Conservation (phyloP, 2,888 invertebrate genomes). For the Spicauda simplicius region DNA sequence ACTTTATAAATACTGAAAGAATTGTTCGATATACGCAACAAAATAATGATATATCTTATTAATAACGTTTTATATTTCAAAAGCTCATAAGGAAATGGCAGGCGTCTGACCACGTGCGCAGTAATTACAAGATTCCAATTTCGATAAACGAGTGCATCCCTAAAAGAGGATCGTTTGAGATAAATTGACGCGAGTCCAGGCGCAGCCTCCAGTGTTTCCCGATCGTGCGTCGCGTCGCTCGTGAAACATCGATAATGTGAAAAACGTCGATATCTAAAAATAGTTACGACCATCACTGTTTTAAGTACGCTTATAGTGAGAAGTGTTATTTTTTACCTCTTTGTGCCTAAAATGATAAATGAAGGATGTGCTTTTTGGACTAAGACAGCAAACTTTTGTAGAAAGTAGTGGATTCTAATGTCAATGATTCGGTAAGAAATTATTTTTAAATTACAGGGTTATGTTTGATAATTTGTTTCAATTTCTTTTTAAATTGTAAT, state of each 20-base stretch:
- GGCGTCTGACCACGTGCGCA: background rate
- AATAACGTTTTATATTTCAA: too few relatives aligned
- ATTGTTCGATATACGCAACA: too few relatives aligned
- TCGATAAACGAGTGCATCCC: constrained; percentile 46
- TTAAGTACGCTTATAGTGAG: constrained; percentile 24
- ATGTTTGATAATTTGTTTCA: too few relatives aligned
- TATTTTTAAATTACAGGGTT: background rate
- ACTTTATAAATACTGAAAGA: too few relatives aligned
- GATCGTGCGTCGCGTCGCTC: constrained; percentile 52
- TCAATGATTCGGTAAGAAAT: constrained; percentile 13
- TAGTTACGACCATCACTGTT: constrained; percentile 50
- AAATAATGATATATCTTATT: too few relatives aligned
- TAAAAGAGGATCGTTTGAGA: constrained; percentile 50
- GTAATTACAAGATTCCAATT: constrained; percentile 15
- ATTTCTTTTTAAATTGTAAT: too few relatives aligned
- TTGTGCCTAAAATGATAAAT: constrained; percentile 23
- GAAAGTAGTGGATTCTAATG: constrained; percentile 9
- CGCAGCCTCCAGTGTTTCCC: constrained; percentile 57
- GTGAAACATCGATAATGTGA: constrained; percentile 44
- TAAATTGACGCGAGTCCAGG: constrained; percentile 59
- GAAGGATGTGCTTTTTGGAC: constrained; percentile 5
- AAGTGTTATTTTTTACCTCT: constrained; percentile 10
- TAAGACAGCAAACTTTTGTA: background rate
- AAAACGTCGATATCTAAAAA: constrained; percentile 50
- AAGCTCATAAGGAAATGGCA: too few relatives aligned